Conservation (phyloP, 1,140 invertebrate genomes). For the Diuraphis noxia region DNA sequence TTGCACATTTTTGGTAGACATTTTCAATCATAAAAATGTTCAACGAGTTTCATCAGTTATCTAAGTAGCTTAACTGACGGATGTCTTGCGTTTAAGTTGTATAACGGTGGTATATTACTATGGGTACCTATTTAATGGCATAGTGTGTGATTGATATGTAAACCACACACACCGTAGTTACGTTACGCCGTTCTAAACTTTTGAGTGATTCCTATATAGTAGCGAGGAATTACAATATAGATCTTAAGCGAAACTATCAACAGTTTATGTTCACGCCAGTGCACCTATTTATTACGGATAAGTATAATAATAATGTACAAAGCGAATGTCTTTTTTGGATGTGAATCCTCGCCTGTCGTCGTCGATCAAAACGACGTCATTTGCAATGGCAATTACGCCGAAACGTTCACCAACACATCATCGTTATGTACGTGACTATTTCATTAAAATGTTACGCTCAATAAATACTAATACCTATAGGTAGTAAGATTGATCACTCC, state of each 20-base stretch:
- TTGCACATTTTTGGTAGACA: too few species aligned
- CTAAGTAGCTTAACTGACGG: too few species aligned
- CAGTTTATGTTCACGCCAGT: neutral
- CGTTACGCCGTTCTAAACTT: neutral
- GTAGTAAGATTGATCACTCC: neutral
- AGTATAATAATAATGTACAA: neutral
- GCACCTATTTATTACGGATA: neutral
- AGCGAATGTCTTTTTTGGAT: neutral
- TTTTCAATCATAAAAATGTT: too few species aligned
- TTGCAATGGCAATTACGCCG: neutral
- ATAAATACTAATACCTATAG: neutral
- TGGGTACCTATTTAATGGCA: neutral
- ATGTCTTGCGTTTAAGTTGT: too few species aligned
- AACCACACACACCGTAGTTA: neutral
- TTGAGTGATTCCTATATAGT: neutral
- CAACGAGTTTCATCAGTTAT: too few species aligned
- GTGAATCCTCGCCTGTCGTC: neutral
- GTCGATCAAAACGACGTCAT: neutral
- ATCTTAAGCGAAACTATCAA: neutral
- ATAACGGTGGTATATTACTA: too few species aligned
- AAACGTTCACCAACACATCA: neutral
- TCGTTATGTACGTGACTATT: neutral
- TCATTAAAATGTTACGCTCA: neutral
- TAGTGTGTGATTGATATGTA: neutral
- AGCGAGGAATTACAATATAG: neutral